Percentiles rank a stretch among this genome's conserved stretches.
Conservation (phyloP, 2,797 vertebrate genomes). For the Orestias chungarensis region DNA sequence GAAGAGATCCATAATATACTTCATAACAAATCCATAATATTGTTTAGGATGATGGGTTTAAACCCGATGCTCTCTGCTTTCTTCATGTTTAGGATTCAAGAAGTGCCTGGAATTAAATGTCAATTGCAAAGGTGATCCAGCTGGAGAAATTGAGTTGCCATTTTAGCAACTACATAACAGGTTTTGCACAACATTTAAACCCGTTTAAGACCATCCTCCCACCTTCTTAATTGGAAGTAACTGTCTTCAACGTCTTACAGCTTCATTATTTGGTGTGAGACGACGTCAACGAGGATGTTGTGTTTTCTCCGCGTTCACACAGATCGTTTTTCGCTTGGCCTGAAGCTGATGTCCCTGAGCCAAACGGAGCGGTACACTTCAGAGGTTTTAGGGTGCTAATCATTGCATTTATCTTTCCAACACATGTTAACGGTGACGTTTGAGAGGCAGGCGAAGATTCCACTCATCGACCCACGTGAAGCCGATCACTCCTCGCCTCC, state of each 20-base stretch:
- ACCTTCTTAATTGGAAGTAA: slow-evolving; percentile 51
- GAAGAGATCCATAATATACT: no score
- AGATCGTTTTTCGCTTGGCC: slow-evolving; percentile 22
- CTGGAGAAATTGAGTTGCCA: slow-evolving; percentile 46
- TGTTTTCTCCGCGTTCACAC: slow-evolving; percentile 28
- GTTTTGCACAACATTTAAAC: slow-evolving; percentile 11
- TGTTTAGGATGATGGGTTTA: slow-evolving; percentile 16
- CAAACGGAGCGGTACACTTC: neutral
- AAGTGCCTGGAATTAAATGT: slow-evolving; percentile 14
- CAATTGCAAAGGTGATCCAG: slow-evolving; percentile 58
- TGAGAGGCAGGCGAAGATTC: slow-evolving; percentile 20
- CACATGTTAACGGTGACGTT: slow-evolving; percentile 9
- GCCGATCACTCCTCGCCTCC: slow-evolving; percentile 42
- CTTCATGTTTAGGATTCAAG: slow-evolving; percentile 25
- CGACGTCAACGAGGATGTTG: slow-evolving; percentile 45
- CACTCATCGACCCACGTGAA: slow-evolving; percentile 19
- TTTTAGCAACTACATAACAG: slow-evolving; percentile 30
- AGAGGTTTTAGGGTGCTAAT: neutral
- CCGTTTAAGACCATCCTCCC: neutral
- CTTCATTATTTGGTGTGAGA: slow-evolving; percentile 50
- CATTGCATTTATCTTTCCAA: neutral
- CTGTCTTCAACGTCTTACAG: slow-evolving; percentile 48
- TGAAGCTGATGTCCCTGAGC: neutral
- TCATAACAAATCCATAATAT: slow-evolving; percentile 26
- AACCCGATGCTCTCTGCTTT: slow-evolving; percentile 14